phyloP scores from a whole-genome alignment of 2,888 invertebrate species.

The Parnassius smintheus region DNA sequence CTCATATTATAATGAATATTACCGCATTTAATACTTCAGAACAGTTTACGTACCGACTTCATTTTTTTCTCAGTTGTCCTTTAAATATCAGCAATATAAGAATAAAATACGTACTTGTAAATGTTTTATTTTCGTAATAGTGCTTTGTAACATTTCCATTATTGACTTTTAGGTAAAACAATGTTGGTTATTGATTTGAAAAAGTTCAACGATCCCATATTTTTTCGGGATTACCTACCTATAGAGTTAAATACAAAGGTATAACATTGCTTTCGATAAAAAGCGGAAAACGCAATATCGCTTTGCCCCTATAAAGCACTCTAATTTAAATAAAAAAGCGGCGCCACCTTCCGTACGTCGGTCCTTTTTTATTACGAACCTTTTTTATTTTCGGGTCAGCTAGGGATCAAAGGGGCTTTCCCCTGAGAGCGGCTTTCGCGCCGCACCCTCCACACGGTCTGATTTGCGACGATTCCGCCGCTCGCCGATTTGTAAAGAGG shows the following conservation, averaged over 20 bases:
- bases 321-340: slow-evolving; percentile 82
- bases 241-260: not conserved
- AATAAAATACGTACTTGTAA: slow-evolving; percentile 31
- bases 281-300: slow-evolving; percentile 79
- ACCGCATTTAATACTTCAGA: too few species aligned
- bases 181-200: not conserved
- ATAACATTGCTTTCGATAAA: slow-evolving; percentile 54
- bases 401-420: slow-evolving; percentile 79
- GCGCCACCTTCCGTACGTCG: slow-evolving; percentile 81
- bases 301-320: slow-evolving; percentile 80
- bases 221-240: slow-evolving; percentile 53
- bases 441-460: slow-evolving; percentile 59
- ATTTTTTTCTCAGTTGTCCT: too few species aligned
- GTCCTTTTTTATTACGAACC: slow-evolving; percentile 79
- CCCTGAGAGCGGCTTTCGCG: slow-evolving; percentile 56
- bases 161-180: too few species aligned
- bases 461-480: slow-evolving; percentile 75
- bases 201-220: slow-evolving; percentile 57
- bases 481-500: slow-evolving; percentile 78
- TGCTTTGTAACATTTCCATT: too few species aligned
- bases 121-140: slow-evolving; percentile 36
- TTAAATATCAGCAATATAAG: not conserved
- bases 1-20: not conserved
- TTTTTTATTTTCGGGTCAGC: slow-evolving; percentile 82
- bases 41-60: too few species aligned